Evolutionary conservation across 2,888 invertebrate genomes (phyloP).

Genomic region (Timema podura): DNA sequence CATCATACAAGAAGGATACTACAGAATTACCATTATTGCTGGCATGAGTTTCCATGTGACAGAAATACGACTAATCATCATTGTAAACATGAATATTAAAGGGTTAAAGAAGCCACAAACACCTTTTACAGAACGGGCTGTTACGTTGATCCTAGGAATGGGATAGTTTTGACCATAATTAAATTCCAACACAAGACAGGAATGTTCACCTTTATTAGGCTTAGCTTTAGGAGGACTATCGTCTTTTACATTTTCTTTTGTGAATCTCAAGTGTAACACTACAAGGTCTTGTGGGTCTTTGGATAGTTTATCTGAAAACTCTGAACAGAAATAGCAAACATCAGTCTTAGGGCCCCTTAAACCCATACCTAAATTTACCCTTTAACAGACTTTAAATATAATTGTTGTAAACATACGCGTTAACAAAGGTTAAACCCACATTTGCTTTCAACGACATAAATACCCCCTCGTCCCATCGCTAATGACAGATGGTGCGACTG

Average conservation of each 20-base stretch:
- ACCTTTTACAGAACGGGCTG: constrained; percentile 6
- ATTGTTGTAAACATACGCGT: too few species aligned
- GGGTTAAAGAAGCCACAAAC: constrained; percentile 4
- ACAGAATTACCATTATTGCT: constrained; percentile 1
- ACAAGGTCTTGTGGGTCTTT: neutral
- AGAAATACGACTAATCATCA: constrained; percentile 3
- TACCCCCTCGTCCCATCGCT: too few species aligned
- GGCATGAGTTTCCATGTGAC: neutral
- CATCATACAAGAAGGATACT: constrained; percentile 9
- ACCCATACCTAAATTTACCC: neutral
- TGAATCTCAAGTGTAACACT: neutral
- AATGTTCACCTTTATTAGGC: neutral
- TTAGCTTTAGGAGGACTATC: neutral
- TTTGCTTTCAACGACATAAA: too few species aligned
- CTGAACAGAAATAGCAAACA: neutral
- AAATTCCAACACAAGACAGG: constrained; percentile 7
- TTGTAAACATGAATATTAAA: constrained; percentile 3
- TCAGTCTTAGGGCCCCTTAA: neutral
- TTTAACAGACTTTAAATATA: neutral
- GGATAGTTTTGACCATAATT: constrained; percentile 11
- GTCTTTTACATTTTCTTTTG: neutral
- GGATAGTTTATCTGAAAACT: neutral
- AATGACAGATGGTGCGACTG: too few species aligned
- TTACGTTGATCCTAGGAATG: neutral
- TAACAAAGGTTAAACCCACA: too few species aligned